Conservation (phyloP, 2,888 invertebrate species). For the Melanargia galathea region DNA sequence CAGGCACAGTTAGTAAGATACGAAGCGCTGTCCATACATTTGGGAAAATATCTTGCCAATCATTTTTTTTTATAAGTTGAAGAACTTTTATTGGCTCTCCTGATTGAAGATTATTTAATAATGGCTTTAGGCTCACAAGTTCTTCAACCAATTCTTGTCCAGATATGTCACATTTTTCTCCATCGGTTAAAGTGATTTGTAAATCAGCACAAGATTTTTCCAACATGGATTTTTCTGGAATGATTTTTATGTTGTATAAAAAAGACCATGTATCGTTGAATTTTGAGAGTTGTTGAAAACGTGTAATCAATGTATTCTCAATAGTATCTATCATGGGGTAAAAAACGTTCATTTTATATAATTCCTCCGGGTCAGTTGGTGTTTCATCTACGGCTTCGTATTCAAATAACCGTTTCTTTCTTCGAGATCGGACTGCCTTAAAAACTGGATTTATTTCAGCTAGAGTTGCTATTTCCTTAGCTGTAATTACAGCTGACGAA, state of each 20-base stretch:
- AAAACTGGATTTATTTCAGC: slow-evolving; percentile 1
- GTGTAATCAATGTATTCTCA: neutral
- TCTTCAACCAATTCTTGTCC: neutral
- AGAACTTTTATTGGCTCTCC: slow-evolving; percentile 1
- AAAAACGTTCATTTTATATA: neutral
- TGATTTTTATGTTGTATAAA: neutral
- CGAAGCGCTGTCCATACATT: slow-evolving; percentile 1
- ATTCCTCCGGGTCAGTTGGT: neutral
- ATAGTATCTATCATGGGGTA: neutral
- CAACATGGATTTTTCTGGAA: neutral
- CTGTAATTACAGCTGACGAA: no score
- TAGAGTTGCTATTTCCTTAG: no score
- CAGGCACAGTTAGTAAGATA: neutral
- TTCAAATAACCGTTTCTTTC: slow-evolving; percentile 2
- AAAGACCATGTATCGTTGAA: slow-evolving; percentile 1
- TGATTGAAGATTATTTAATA: neutral
- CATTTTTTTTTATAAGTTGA: neutral
- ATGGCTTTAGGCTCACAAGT: neutral
- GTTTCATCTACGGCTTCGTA: slow-evolving; percentile 1
- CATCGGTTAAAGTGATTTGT: no score
- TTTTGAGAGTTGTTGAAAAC: neutral
- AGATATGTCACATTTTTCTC: no score
- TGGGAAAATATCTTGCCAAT: neutral
- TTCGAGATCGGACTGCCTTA: slow-evolving; percentile 4
- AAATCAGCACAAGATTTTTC: neutral